Evolutionary conservation across 2,113 vertebrate species (phyloP).

Genomic region (Cephalopholis sonnerati): DNA sequence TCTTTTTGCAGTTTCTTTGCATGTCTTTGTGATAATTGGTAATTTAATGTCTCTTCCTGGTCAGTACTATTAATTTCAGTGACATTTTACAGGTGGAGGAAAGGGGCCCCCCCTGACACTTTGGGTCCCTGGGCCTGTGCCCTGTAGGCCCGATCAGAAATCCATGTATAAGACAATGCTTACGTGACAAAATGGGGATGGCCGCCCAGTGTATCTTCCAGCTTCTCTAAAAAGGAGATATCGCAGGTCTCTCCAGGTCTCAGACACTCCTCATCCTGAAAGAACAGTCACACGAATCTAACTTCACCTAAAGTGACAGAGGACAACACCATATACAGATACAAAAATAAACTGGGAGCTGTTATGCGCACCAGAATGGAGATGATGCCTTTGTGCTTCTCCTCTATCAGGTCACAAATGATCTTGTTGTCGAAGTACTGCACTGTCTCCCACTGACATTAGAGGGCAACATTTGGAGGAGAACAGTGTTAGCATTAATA

Average conservation of each 20-base stretch:
- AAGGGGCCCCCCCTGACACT: too few relatives aligned
- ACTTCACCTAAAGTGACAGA: not conserved
- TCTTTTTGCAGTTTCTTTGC: too few relatives aligned
- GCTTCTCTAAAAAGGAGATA: slow-evolving; percentile 93
- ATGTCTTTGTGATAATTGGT: too few relatives aligned
- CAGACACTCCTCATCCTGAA: slow-evolving; percentile 95
- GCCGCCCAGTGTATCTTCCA: slow-evolving; percentile 92
- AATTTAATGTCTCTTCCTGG: too few relatives aligned
- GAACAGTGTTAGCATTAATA: not conserved
- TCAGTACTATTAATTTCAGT: too few relatives aligned
- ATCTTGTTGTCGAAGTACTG: slow-evolving; percentile 99
- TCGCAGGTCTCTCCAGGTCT: slow-evolving; percentile 95
- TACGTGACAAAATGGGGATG: slow-evolving; percentile 98
- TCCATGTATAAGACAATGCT: slow-evolving; percentile 61
- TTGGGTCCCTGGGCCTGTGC: too few relatives aligned
- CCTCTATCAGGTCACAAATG: slow-evolving; percentile 97
- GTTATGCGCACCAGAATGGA: slow-evolving; percentile 90
- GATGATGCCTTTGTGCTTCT: slow-evolving; percentile 98
- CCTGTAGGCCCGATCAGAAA: too few relatives aligned
- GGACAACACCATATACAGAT: not conserved
- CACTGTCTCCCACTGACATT: slow-evolving; percentile 94
- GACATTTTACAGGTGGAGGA: too few relatives aligned
- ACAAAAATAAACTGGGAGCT: not conserved
- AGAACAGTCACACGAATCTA: slow-evolving; percentile 12
- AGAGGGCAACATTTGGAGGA: not conserved